Evolutionary conservation across 2,888 invertebrate genomes (phyloP), one percentile per base, ranked within the genome.

Genomic region (Pyralis farinalis): DNA sequence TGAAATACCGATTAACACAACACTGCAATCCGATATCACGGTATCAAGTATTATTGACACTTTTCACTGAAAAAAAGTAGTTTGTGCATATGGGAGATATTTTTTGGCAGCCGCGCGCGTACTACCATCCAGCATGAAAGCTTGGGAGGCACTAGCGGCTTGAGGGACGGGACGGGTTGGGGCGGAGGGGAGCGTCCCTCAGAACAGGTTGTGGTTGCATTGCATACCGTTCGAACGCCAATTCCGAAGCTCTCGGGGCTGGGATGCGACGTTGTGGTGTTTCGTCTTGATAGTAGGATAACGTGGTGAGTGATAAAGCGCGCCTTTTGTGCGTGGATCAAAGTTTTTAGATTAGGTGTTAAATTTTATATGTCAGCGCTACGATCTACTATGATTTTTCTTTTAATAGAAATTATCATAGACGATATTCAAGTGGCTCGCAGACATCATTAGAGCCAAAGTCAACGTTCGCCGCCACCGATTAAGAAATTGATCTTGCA

Each of bases 161-260:
- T 42, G 46, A 45, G 49, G 35, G 52, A 43, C 54, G 50, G 44
- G 35, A 34, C 32, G 46, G 46, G 49, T 2, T 16, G 41, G 51
- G 51, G 55, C n/a, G 62, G 62, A 60, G 62, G 54, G 59, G 47
- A 52, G 56, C 63, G 64, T 70, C 71, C 54, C 67, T 51, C 49
- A 48, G 67, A 86, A 87, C 86, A 86, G 86, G 86, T 85, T 86
- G 80, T 64, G 69, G 58, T 71, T 75, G 76, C 81, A 84, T 82
- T 75, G 76, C 81, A 84, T 82, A 78, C 79, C 73, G 69, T 74
- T 73, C 71, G 77, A 76, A 71, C 80, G 82, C 79, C 86, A 83
- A 84, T 84, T 85, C 80, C 71, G 77, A 71, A 68, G 73, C 69
- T 72, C 71, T 61, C 62, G 56, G 51, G 70, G 65, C 65, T 63